Evolutionary conservation across 1,140 invertebrate genomes (phyloP), one percentile per base, ranked within the genome.

Genomic region (Drosophila sechellia): DNA sequence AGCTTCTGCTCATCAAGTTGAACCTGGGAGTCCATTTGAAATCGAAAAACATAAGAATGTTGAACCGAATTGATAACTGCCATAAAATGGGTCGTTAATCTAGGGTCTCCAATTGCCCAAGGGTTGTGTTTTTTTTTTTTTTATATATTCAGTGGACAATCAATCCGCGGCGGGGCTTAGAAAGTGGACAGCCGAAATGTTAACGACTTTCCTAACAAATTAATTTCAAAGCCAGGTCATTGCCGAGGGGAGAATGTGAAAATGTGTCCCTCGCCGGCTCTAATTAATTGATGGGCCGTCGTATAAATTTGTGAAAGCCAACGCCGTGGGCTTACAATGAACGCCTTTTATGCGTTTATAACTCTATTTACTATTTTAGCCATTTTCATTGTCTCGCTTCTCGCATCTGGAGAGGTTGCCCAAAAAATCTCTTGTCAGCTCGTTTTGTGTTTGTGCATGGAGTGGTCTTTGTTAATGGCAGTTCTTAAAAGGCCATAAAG

Each of bases 401-500:
- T 55, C 63, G 70, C 12, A 1, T 35, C 35, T 54, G 49, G 37
- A 49, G 70, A 48, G 45, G 61, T 48, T 63, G 42, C 60, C 58
- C 12, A 49, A 70, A 49, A 70, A 69, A 49, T 57, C 43, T 71
- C 68, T 71, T 84, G 72, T 72, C 77, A 77, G 72, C 52, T 85
- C 71, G 58, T 58, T 80, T 87, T 87, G 84, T 87, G 68, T 84
- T 89, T 87, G 84, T 87, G 79, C 84, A 87, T 58, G 61, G 75
- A 53, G 39, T 61, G 73, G 73, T 50, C 77, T 40, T 89, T 89
- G 84, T 87, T 87, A 87, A 87, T 87, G 76, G 79, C 60, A 69
- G 84, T 84, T 89, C 86, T 87, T 87, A 87, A 87, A 87, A 87
- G 68, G 84, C 84, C 79, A 87, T 87, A 89, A 87, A 87, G 87